Percentiles rank a stretch among this genome's conserved stretches.
These are phyloP conservation scores for Sphaerodactylus townsendi DNA, from an alignment of 2,113 vertebrate genomes.

Conservation along the genomic window DNA sequence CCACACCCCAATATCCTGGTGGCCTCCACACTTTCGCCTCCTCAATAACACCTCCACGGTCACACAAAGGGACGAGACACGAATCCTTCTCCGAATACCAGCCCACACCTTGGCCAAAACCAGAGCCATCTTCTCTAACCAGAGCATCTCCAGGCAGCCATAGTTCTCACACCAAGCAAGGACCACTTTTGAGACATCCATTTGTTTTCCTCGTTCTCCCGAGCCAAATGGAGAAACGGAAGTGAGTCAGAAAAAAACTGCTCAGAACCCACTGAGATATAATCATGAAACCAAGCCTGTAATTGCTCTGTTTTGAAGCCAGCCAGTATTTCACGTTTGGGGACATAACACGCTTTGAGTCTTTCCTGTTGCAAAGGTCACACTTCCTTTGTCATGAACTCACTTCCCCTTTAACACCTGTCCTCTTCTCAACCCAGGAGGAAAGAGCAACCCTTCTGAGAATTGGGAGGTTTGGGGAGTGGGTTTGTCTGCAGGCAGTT, in stretches of 20 bases:
- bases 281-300: not conserved
- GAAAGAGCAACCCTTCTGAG: not conserved
- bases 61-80: not conserved
- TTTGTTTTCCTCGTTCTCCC: no score
- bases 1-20: no score
- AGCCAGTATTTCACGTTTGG: not conserved
- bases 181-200: not conserved
- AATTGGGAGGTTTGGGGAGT: not conserved
- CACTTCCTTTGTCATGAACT: not conserved
- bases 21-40: not conserved
- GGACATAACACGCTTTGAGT: not conserved
- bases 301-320: not conserved
- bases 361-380: not conserved
- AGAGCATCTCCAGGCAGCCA: not conserved
- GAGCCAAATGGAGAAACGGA: not conserved
- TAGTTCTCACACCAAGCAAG: not conserved
- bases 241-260: slow-evolving; percentile 12
- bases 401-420: slow-evolving; percentile 1
- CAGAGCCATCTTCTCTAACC: not conserved
- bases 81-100: not conserved
- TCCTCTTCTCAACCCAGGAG: no score
- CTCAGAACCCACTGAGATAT: not conserved
- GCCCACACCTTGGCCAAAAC: not conserved
- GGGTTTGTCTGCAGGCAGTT: not conserved
- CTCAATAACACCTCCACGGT: not conserved